Percentiles rank a stretch among this genome's conserved stretches.
Conservation (phyloP, 1,140 invertebrate genomes). For the Thaumetopoea pityocampa region DNA sequence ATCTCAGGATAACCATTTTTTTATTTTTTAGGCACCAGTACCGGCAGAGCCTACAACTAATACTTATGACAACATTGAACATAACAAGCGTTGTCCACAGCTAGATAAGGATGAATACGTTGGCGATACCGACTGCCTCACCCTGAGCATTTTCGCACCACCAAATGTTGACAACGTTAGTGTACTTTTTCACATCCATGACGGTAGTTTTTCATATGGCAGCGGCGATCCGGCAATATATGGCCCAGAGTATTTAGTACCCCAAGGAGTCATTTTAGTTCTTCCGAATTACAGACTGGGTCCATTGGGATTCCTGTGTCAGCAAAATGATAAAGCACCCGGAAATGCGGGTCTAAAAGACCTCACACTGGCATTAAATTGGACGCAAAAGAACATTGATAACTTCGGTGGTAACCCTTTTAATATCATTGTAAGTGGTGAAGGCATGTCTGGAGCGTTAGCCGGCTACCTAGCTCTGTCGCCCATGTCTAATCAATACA, state of each 20-base stretch:
- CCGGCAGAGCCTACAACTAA: conserved; percentile 62
- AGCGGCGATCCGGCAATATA: conserved; percentile 44
- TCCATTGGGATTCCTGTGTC: conserved; percentile 52
- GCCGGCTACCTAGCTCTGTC: conserved; percentile 44
- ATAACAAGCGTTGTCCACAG: conserved; percentile 58
- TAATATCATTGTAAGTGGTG: conserved; percentile 49
- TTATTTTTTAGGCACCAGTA: conserved; percentile 68
- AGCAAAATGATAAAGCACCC: conserved; percentile 34
- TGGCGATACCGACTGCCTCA: conserved; percentile 39
- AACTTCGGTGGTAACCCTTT: conserved; percentile 82
- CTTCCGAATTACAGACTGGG: conserved; percentile 59
- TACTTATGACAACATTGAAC: conserved; percentile 55
- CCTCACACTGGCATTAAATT: conserved; percentile 80
- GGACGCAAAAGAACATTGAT: conserved; percentile 81
- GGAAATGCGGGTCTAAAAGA: conserved; percentile 84
- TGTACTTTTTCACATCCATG: conserved; percentile 54
- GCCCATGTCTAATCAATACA: conserved; percentile 29
- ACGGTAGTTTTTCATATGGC: conserved; percentile 33
- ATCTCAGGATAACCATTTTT: too few relatives aligned
- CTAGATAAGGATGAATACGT: conserved; percentile 22
- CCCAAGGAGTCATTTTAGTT: conserved; percentile 42
- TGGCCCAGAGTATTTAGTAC: conserved; percentile 38
- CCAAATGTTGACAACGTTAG: conserved; percentile 20
- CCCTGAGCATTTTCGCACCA: conserved; percentile 48
- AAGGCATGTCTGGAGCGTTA: conserved; percentile 36